Base-by-base conservation (phyloP, 2,797 vertebrate genomes). In the Pseudotriccus pelzelni region DNA sequence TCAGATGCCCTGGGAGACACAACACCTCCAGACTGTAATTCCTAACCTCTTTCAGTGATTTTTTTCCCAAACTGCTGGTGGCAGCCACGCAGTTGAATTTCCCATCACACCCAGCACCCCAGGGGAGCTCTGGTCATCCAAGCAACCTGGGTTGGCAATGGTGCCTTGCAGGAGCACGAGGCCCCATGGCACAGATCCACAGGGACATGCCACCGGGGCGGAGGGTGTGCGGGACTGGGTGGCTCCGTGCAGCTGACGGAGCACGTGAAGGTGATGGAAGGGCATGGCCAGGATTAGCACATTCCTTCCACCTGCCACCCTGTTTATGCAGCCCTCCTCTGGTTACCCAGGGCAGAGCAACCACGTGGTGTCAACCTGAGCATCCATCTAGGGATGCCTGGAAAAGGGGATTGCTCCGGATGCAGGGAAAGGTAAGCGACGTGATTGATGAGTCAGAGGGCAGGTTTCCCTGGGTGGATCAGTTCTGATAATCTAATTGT, bases 211-310 rank as follows among this genome's bases (percentile, higher is more conserved):
- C 87, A 47, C 14, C 1, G 0, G 44, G 22, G 24, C 3, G 2
- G 39, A 66, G 84, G 64, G 62, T 12, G 62, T 46, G 72, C 3
- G 1, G 79, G 66, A 84, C 85, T 5, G 11, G 43, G 67, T 2
- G n/a, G 77, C 46, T 49, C 59, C 50, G 23, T 0, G 1, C 82
- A 93, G 95, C 91, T 94, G 91, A 89, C 53, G 1, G 89, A 91
- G 75, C 90, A 84, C 52, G 16, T 91, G 95, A 66, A 94, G 92
- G 89, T 72, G 90, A 52, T 87, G 92, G 93, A 91, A 94, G 89
- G 95, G 90, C 90, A 95, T 3, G n/a, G 37, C 67, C 84, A 50
- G 92, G 75, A 93, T 96, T 96, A 93, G 88, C 34, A 0, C 92
- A 64, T 89, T 91, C 82, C 66, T 76, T 87, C 58, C 58, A 7